Percentiles rank a stretch among this genome's conserved stretches.
Evolutionary conservation across 2,888 invertebrate genomes (phyloP).

Genomic region (Penaeus monodon): DNA sequence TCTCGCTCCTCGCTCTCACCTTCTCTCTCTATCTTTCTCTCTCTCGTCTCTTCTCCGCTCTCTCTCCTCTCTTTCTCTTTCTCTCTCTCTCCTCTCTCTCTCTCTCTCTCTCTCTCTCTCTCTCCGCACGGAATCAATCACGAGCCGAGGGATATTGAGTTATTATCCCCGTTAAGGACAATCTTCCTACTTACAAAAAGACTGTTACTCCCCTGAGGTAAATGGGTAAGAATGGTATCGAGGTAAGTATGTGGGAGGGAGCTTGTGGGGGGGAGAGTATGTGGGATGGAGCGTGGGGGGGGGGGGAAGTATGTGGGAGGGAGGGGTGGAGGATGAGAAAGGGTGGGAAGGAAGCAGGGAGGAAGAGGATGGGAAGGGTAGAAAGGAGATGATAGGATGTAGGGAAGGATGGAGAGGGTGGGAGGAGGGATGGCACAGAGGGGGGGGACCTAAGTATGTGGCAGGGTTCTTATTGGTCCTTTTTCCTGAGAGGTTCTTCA

Average conservation of each 20-base stretch:
- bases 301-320: neutral
- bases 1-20: too few species aligned
- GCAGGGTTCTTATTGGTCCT: too few species aligned
- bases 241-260: neutral
- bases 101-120: neutral
- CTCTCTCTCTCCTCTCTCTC: neutral
- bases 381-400: neutral
- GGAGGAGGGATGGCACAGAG: too few species aligned
- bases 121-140: slow-evolving; percentile 19
- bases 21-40: neutral
- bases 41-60: too few species aligned
- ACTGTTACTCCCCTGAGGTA: neutral
- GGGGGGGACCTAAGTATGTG: too few species aligned
- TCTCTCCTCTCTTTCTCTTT: too few species aligned
- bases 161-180: slow-evolving; percentile 30
- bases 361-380: neutral
- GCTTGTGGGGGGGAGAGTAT: neutral
- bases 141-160: slow-evolving; percentile 30
- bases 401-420: neutral
- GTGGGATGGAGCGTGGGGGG: neutral
- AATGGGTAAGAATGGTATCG: neutral
- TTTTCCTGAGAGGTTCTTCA: neutral
- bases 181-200: slow-evolving; percentile 4
- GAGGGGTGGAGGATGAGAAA: neutral
- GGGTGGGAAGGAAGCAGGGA: neutral